phyloP scores from a whole-genome alignment of 2,113 vertebrate genomes.

The Fulmarus glacialis region DNA sequence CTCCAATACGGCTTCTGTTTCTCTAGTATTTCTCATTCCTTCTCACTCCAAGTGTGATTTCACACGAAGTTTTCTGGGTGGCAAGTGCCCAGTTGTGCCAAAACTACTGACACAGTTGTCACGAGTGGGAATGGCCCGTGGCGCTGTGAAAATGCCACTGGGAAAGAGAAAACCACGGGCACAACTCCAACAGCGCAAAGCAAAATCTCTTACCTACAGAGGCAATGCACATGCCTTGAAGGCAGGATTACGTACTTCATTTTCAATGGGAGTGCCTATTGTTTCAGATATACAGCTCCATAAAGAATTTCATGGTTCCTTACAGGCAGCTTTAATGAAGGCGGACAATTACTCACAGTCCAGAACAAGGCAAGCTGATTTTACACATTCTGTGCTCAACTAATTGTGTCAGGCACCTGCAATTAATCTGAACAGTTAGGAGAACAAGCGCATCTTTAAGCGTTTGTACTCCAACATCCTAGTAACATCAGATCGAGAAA shows the following conservation, averaged over 20 bases:
- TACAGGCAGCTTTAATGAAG: background rate
- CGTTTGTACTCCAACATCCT: background rate
- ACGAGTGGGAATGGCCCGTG: fast-evolving
- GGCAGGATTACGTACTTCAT: background rate
- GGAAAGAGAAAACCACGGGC: background rate
- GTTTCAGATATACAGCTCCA: background rate
- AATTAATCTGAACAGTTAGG: background rate
- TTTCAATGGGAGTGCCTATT: background rate
- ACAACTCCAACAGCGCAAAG: background rate
- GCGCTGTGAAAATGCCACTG: background rate
- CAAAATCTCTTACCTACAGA: background rate
- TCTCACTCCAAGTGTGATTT: background rate
- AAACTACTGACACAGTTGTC: background rate
- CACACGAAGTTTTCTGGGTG: background rate
- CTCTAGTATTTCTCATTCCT: background rate
- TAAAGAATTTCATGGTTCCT: background rate
- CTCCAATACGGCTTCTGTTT: background rate
- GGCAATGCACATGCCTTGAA: background rate
- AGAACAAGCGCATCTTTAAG: background rate
- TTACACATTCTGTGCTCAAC: background rate
- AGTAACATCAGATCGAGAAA: background rate
- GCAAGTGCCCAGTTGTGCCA: background rate
- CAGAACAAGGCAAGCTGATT: background rate
- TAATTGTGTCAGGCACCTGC: background rate
- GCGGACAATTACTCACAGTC: background rate